Percentiles rank a stretch among this genome's conserved stretches.
phyloP scores from a whole-genome alignment of 2,113 vertebrate genomes.

The Heterotilapia buettikoferi region DNA sequence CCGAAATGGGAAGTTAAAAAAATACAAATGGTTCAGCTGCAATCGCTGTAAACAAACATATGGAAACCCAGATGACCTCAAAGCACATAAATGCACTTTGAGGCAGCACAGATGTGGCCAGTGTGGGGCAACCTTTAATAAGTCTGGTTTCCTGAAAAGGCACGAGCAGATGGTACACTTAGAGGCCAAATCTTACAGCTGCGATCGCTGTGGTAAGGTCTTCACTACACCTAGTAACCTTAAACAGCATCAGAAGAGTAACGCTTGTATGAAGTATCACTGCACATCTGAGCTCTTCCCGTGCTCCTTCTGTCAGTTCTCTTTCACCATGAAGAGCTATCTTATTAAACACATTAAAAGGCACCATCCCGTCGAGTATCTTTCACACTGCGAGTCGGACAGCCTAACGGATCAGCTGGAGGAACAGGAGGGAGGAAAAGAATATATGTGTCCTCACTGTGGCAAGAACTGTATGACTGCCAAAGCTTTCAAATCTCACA shows the following conservation, averaged over 20 bases:
- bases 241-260: conserved; percentile 68
- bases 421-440: not conserved
- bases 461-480: conserved; percentile 37
- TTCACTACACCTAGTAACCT: conserved; percentile 60
- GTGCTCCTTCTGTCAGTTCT: conserved; percentile 70
- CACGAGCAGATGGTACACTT: conserved; percentile 62
- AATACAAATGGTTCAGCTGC: conserved; percentile 54
- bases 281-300: conserved; percentile 58
- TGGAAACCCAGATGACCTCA: conserved; percentile 48
- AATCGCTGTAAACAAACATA: conserved; percentile 58
- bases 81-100: conserved; percentile 54
- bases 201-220: conserved; percentile 61
- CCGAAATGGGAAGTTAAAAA: not conserved
- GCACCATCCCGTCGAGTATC: conserved; percentile 65
- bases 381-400: conserved; percentile 25
- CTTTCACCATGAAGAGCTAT: conserved; percentile 72
- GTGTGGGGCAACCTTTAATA: conserved; percentile 60
- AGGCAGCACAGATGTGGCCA: conserved; percentile 50
- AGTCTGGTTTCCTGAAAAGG: conserved; percentile 53
- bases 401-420: not conserved
- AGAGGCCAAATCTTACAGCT: conserved; percentile 39
- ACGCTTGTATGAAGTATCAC: conserved; percentile 55
- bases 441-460: conserved; percentile 53
- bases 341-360: conserved; percentile 71
- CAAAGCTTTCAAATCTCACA: conserved; percentile 61